Evolutionary conservation across 2,888 invertebrate genomes (phyloP).

Genomic region (Polylopha cassiicola): DNA sequence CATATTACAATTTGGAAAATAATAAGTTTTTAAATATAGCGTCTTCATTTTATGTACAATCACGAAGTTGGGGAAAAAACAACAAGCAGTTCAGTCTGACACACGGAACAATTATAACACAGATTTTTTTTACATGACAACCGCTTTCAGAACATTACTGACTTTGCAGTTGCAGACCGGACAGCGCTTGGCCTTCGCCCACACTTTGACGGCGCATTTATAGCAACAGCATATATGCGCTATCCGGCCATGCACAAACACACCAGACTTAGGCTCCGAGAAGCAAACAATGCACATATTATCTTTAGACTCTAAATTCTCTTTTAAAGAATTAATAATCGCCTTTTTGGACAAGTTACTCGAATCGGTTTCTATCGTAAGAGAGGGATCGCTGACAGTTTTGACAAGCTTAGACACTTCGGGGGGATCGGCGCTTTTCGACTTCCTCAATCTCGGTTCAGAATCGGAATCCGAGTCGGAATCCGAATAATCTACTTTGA

Average conservation of each 20-base stretch:
- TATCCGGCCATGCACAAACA: slow-evolving; percentile 81
- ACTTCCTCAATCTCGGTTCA: slow-evolving; percentile 18
- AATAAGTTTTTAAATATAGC: too few relatives aligned
- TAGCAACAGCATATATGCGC: slow-evolving; percentile 85
- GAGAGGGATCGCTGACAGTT: slow-evolving; percentile 61
- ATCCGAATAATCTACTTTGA: slow-evolving; percentile 37
- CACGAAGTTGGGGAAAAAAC: too few relatives aligned
- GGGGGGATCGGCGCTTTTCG: slow-evolving; percentile 21
- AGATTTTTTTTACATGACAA: too few relatives aligned
- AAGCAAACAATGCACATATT: slow-evolving; percentile 79
- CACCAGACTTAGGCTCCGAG: slow-evolving; percentile 79
- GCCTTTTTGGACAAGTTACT: slow-evolving; percentile 39
- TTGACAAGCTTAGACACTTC: slow-evolving; percentile 52
- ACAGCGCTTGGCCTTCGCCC: slow-evolving; percentile 79
- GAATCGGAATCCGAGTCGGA: slow-evolving; percentile 31
- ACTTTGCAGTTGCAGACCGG: slow-evolving; percentile 83
- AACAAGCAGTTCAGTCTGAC: too few relatives aligned
- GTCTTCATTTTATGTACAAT: too few relatives aligned
- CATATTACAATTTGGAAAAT: too few relatives aligned
- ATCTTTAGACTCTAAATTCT: slow-evolving; percentile 44
- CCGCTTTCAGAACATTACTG: slow-evolving; percentile 80
- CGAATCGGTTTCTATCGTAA: slow-evolving; percentile 46
- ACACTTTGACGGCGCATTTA: slow-evolving; percentile 81
- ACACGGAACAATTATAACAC: too few relatives aligned
- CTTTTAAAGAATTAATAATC: slow-evolving; percentile 40